These are phyloP conservation scores for Hydractinia symbiolongicarpus DNA, from an alignment of 30 jellyfish, hydroid and myxozoan genomes.

Conservation along the genomic window DNA sequence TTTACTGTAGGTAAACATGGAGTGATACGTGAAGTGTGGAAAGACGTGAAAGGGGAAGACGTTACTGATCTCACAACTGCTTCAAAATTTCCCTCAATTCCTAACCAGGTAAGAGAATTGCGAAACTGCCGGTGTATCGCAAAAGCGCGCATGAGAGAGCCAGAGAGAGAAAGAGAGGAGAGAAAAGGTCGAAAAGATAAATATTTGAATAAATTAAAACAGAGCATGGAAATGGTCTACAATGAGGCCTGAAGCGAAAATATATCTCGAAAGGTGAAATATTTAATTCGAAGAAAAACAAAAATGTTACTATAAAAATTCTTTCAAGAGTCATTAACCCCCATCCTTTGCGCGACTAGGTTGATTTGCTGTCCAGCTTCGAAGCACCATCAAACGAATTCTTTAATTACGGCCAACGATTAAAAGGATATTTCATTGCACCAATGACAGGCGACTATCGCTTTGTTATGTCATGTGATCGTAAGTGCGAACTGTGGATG, in stretches of 20 bases:
- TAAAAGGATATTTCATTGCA: constrained; percentile 89
- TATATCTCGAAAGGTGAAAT: no score
- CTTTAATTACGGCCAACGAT: constrained; percentile 85
- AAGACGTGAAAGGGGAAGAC: constrained; percentile 80
- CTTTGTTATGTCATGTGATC: constrained; percentile 84
- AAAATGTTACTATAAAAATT: no score
- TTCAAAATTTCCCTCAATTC: constrained; percentile 60
- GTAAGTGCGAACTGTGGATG: constrained; percentile 78
- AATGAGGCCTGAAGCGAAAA: no score
- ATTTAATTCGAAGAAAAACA: no score
- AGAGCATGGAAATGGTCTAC: no score
- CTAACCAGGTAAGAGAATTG: constrained; percentile 34
- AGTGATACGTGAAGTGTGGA: constrained; percentile 84
- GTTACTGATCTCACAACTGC: constrained; percentile 60
- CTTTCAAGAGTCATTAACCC: no score
- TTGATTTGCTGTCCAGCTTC: constrained; percentile 49
- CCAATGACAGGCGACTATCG: constrained; percentile 99
- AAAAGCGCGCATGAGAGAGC: no score
- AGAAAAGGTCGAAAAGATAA: no score
- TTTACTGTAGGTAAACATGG: constrained; percentile 72
- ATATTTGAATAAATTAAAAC: no score
- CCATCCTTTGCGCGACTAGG: constrained; percentile 13
- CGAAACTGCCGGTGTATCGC: no score
- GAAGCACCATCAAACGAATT: constrained; percentile 84
- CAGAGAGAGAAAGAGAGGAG: no score